phyloP scores from a whole-genome alignment of 2,797 vertebrate species.

The Cephalopachus bancanus region DNA sequence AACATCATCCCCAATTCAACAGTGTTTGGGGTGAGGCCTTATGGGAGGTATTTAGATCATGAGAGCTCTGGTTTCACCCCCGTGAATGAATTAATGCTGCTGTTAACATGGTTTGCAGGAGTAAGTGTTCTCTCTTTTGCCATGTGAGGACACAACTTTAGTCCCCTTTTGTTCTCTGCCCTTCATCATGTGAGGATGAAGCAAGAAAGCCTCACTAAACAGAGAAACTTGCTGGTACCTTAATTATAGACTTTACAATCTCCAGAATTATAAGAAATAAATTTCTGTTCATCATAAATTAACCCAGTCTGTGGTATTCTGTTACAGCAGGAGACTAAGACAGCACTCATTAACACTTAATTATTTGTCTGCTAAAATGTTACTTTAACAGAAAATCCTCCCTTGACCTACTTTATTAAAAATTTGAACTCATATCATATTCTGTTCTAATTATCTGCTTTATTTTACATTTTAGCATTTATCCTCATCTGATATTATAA shows the following conservation, averaged over 20 bases:
- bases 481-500: neutral
- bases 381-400: neutral
- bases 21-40: neutral
- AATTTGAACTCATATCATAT: neutral
- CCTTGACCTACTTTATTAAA: neutral
- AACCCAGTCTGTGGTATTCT: neutral
- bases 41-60: neutral
- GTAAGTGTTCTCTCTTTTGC: neutral
- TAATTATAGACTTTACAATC: neutral
- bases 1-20: neutral
- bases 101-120: neutral
- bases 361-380: neutral
- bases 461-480: neutral
- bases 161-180: neutral
- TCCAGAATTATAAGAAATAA: neutral
- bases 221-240: neutral
- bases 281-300: neutral
- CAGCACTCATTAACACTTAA: neutral
- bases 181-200: neutral
- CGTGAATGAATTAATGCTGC: neutral
- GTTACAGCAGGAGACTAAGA: neutral
- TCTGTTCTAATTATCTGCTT: neutral
- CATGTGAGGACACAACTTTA: neutral
- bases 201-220: neutral
- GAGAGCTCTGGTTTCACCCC: too few relatives aligned